phyloP scores from a whole-genome alignment of 2,888 invertebrate genomes.

The Drosophila rellima region DNA sequence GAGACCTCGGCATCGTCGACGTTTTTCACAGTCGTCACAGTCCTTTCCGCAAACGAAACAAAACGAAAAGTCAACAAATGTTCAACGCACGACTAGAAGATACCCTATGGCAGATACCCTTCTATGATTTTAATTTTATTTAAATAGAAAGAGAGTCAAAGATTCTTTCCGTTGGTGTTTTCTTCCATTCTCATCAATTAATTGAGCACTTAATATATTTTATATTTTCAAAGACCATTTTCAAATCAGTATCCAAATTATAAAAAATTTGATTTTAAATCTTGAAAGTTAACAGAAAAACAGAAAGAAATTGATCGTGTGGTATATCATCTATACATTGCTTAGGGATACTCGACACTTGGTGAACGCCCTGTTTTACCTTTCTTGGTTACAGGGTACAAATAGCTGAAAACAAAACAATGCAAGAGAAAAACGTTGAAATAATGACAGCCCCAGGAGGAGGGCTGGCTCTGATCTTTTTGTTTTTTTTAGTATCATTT shows the following conservation, averaged over 20 bases:
- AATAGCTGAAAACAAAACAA: conserved; percentile 57
- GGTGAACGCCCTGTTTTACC: conserved; percentile 10
- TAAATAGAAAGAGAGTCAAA: too few relatives aligned
- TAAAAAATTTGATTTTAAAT: background rate
- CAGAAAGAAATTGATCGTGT: background rate
- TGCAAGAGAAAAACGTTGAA: conserved; percentile 63
- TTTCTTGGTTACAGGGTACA: conserved; percentile 42
- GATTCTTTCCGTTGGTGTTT: too few relatives aligned
- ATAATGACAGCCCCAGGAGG: conserved; percentile 77
- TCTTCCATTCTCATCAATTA: too few relatives aligned
- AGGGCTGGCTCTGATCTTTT: conserved; percentile 46
- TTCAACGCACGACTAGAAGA: conserved; percentile 10
- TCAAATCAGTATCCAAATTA: background rate
- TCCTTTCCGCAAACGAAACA: conserved; percentile 55
- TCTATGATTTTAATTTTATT: too few relatives aligned
- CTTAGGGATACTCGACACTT: background rate
- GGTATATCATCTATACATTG: conserved; percentile 23
- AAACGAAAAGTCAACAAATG: conserved; percentile 39
- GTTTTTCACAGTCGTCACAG: conserved; percentile 45
- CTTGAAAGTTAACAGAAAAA: background rate
- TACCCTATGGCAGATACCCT: conserved; percentile 26
- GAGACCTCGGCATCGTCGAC: conserved; percentile 48
- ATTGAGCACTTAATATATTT: too few relatives aligned
- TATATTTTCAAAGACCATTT: too few relatives aligned
- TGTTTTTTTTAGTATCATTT: conserved; percentile 10